Percentiles rank a stretch among this genome's conserved stretches.
Evolutionary conservation across 2,797 vertebrate genomes (phyloP).

Genomic region (Oreortyx pictus): DNA sequence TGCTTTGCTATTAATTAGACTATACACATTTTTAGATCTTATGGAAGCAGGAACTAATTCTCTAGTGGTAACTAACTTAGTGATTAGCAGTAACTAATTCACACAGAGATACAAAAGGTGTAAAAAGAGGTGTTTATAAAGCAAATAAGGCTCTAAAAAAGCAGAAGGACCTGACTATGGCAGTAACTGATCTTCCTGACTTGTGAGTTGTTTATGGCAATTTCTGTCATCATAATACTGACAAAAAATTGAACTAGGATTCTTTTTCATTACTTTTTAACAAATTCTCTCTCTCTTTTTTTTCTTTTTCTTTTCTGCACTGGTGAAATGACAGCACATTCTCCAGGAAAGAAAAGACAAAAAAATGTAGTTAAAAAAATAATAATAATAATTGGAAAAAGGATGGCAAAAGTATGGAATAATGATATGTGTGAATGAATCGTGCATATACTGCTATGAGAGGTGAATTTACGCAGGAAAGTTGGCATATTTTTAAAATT

Average conservation of each 20-base stretch:
- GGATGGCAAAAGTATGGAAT: background rate
- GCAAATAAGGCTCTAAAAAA: background rate
- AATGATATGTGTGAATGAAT: background rate
- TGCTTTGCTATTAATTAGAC: background rate
- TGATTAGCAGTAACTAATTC: background rate
- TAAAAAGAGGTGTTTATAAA: background rate
- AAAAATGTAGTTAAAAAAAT: background rate
- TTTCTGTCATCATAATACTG: background rate
- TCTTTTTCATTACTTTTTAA: background rate
- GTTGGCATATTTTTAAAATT: conserved; percentile 12
- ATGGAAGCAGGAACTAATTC: background rate
- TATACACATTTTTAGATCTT: background rate
- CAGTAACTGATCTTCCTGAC: background rate
- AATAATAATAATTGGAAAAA: background rate
- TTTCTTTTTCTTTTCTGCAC: background rate
- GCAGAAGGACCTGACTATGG: background rate
- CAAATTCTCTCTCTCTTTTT: background rate
- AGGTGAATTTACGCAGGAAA: conserved; percentile 3
- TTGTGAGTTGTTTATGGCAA: background rate
- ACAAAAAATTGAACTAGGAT: background rate
- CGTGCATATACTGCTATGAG: background rate
- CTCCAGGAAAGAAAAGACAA: background rate
- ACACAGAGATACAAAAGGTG: background rate
- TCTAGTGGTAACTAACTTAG: no score
- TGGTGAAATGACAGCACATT: background rate